Evolutionary conservation across 2,888 invertebrate genomes (phyloP).

Genomic region (Gari tellinella): DNA sequence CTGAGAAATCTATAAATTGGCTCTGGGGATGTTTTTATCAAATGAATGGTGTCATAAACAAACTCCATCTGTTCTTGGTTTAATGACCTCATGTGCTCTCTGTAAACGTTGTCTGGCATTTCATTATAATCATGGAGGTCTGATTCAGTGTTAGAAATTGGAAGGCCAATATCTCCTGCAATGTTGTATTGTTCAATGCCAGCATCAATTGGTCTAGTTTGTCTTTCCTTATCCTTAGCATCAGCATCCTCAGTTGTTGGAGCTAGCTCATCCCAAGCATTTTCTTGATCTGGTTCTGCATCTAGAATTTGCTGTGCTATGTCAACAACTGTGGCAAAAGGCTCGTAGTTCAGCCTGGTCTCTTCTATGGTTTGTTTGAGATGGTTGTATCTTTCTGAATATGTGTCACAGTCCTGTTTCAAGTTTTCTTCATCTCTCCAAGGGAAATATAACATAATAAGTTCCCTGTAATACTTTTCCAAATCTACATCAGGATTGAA

Average conservation of each 20-base stretch:
- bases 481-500: slow-evolving; percentile 60
- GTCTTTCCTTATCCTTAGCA: no score
- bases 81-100: slow-evolving; percentile 62
- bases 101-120: slow-evolving; percentile 62
- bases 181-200: slow-evolving; percentile 37
- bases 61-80: slow-evolving; percentile 52
- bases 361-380: slow-evolving; percentile 8
- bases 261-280: slow-evolving; percentile 34
- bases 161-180: slow-evolving; percentile 23
- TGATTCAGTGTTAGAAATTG: background rate
- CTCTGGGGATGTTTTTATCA: slow-evolving; percentile 33
- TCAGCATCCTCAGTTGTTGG: slow-evolving; percentile 42
- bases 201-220: no score
- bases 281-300: slow-evolving; percentile 24
- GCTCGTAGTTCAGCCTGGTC: slow-evolving; percentile 11
- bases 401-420: slow-evolving; percentile 5
- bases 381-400: slow-evolving; percentile 7
- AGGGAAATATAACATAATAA: slow-evolving; percentile 73
- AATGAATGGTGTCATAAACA: slow-evolving; percentile 55
- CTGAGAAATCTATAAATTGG: slow-evolving; percentile 47
- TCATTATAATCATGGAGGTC: no score
- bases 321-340: slow-evolving; percentile 26
- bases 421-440: slow-evolving; percentile 66
- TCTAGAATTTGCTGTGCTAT: slow-evolving; percentile 21
- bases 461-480: slow-evolving; percentile 69